Conservation (phyloP, 2,888 invertebrate species). For the Philereme vetulata region DNA sequence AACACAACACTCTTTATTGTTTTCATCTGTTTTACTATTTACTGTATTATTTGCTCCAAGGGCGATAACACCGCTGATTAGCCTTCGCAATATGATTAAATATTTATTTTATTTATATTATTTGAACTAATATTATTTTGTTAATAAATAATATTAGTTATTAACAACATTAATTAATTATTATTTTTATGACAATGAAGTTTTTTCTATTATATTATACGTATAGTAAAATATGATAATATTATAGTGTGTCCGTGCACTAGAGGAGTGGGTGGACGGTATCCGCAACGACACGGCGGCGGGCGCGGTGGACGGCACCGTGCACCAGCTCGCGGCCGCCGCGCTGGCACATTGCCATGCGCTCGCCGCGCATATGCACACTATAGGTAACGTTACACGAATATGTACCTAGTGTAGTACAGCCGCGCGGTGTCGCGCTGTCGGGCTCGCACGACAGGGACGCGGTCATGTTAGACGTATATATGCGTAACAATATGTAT, state of each 20-base stretch:
- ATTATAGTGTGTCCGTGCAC: constrained; percentile 91
- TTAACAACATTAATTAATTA: too few species aligned
- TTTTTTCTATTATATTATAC: too few species aligned
- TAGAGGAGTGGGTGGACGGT: constrained; percentile 97
- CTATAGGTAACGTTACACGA: constrained; percentile 86
- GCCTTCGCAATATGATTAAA: too few species aligned
- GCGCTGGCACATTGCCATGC: constrained; percentile 96
- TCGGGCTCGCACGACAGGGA: constrained; percentile 57
- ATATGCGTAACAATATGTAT: constrained; percentile 50
- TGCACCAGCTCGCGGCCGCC: constrained; percentile 97
- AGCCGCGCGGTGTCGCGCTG: constrained; percentile 56
- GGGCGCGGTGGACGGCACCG: constrained; percentile 98
- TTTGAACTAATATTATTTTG: too few species aligned
- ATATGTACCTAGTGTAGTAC: constrained; percentile 51
- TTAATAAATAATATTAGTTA: too few species aligned
- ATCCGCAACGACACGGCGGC: constrained; percentile 90
- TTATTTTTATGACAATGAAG: too few species aligned
- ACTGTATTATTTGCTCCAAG: too few species aligned
- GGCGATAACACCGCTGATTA: too few species aligned
- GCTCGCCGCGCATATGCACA: constrained; percentile 90
- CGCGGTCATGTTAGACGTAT: constrained; percentile 88
- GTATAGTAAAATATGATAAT: background rate
- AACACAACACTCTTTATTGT: too few species aligned
- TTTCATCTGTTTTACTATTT: too few species aligned
- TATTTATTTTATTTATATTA: too few species aligned